A percentile compares a stretch with the other conserved stretches of the same genome.
Evolutionary conservation across 2,797 vertebrate genomes (phyloP).

Genomic region (Agapornis canus): DNA sequence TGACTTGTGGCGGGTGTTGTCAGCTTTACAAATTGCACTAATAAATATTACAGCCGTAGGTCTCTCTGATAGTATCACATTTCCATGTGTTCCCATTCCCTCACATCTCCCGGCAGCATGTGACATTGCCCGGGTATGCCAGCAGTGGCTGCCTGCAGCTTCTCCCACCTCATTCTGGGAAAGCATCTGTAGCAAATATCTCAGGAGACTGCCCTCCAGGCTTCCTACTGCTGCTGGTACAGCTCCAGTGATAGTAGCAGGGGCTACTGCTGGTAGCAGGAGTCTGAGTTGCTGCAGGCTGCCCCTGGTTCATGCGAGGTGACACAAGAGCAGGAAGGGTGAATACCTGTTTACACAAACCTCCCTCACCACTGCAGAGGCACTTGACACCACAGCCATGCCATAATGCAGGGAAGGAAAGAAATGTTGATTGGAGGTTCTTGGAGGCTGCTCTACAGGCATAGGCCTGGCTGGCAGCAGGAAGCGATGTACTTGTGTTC

Average conservation of each 20-base stretch:
- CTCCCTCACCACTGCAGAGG: neutral
- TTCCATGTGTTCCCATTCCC: neutral
- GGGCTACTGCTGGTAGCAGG: neutral
- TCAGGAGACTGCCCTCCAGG: neutral
- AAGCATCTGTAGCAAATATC: neutral
- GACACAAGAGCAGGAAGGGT: neutral
- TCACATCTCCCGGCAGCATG: neutral
- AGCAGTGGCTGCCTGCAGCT: neutral
- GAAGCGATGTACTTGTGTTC: neutral
- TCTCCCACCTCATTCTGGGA: neutral
- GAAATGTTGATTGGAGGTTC: neutral
- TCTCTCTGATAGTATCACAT: neutral
- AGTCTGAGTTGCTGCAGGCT: rapidly evolving
- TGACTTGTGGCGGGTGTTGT: neutral
- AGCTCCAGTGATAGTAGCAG: neutral
- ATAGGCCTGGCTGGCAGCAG: neutral
- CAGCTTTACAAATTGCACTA: neutral
- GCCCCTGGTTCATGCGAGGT: neutral
- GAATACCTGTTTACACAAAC: neutral
- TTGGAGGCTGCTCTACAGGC: neutral
- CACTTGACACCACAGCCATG: neutral
- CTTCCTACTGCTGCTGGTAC: neutral
- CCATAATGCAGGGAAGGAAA: neutral
- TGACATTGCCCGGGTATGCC: neutral
- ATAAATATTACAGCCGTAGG: neutral